phyloP scores from a whole-genome alignment of 1,140 invertebrate genomes.

The Mylabris phalerata region DNA sequence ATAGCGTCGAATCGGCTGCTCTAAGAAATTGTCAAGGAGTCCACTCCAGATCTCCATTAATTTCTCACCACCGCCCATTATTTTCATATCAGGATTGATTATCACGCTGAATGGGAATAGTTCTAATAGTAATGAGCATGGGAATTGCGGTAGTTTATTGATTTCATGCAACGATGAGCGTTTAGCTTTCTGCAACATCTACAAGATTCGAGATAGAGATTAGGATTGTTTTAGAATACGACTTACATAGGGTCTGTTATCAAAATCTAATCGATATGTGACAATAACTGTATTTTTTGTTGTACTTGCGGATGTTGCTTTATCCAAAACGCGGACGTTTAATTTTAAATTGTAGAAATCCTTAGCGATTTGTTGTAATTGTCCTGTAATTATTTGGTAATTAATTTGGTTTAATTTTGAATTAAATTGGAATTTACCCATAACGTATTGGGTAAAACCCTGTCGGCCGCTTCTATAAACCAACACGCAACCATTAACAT shows the following conservation, averaged over 20 bases:
- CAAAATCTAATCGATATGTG: conserved; percentile 68
- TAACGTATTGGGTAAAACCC: conserved; percentile 78
- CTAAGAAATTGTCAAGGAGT: conserved; percentile 47
- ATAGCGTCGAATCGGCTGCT: conserved; percentile 55
- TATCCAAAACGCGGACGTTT: conserved; percentile 62
- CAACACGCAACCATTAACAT: conserved; percentile 68
- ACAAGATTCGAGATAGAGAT: background rate
- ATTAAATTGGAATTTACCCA: conserved; percentile 49
- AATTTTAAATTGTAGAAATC: conserved; percentile 70
- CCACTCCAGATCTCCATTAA: conserved; percentile 63
- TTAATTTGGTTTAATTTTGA: background rate
- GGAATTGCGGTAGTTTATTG: conserved; percentile 42
- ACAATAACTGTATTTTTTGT: conserved; percentile 55
- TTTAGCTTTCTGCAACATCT: conserved; percentile 28
- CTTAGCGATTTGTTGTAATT: conserved; percentile 70
- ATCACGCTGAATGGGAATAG: conserved; percentile 71
- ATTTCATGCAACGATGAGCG: conserved; percentile 14
- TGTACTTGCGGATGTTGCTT: conserved; percentile 48
- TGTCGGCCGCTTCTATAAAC: conserved; percentile 70
- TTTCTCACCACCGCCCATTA: conserved; percentile 64
- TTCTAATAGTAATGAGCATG: conserved; percentile 61
- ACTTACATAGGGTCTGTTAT: conserved; percentile 71
- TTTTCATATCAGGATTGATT: conserved; percentile 55
- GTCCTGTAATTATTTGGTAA: background rate
- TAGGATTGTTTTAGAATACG: background rate